Evolutionary conservation across 53 echinoderm and acorn worm species (phyloP), one percentile per base, ranked within the genome.

Genomic region (Antedon mediterranea): DNA sequence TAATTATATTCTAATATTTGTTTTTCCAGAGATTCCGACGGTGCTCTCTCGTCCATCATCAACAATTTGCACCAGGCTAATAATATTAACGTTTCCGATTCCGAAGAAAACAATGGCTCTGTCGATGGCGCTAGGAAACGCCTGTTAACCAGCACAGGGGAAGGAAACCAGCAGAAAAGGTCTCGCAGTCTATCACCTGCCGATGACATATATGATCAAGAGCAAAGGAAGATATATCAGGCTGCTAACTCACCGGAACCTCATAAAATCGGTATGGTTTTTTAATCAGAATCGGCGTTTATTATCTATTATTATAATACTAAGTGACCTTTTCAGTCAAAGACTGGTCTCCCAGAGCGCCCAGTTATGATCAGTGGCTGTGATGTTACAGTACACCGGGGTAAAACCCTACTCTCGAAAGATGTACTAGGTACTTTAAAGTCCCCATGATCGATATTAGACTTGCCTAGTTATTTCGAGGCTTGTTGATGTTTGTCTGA

Each of bases 241-340:
- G 86, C 89, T 18, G 98, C 98, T 0, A 98, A 98, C 79, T 98
- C 98, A 0, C 92, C 91, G 0, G 98, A 98, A 84, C 98, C 98
- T 14, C 92, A 98, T 31, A 92, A 88, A 33, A 92, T 97, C 70
- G 98, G 98, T 98, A 32, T 37, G 37, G 37, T 37, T 6, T n/a
- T n/a, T n/a, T n/a, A n/a, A n/a, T n/a, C n/a, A n/a, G n/a, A n/a
- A n/a, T n/a, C n/a, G n/a, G n/a, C n/a, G n/a, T n/a, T n/a, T n/a
- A n/a, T n/a, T n/a, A n/a, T n/a, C n/a, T n/a, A n/a, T n/a, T n/a
- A n/a, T n/a, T n/a, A n/a, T n/a, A n/a, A n/a, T n/a, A n/a, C n/a
- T n/a, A n/a, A n/a, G n/a, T n/a, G n/a, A n/a, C n/a, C n/a, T n/a
- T n/a, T n/a, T n/a, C n/a, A n/a, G n/a, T n/a, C n/a, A n/a, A n/a